phyloP scores from a whole-genome alignment of 2,113 vertebrate genomes.

The Callocephalon fimbriatum region DNA sequence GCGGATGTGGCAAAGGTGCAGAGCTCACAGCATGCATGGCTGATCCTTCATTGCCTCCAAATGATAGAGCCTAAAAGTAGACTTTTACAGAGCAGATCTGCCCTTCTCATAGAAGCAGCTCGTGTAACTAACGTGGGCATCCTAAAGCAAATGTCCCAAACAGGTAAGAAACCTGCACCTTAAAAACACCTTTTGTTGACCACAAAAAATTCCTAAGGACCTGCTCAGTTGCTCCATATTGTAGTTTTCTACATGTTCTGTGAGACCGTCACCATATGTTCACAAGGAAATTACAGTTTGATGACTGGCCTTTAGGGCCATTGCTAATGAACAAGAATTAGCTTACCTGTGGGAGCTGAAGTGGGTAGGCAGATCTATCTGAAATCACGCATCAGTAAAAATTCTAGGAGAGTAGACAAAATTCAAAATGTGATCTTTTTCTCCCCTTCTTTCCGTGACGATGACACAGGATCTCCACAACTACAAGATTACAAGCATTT shows the following conservation, averaged over 20 bases:
- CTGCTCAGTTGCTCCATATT: not conserved
- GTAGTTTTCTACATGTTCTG: not conserved
- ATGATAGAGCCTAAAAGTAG: not conserved
- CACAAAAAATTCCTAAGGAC: not conserved
- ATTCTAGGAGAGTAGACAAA: not conserved
- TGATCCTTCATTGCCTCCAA: accelerated
- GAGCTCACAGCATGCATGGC: no score
- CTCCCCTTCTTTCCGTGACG: not conserved
- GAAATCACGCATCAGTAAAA: not conserved
- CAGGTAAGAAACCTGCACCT: not conserved
- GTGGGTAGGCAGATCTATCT: not conserved
- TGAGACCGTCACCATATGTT: not conserved
- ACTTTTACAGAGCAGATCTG: not conserved
- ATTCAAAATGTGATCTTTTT: not conserved
- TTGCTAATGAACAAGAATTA: not conserved
- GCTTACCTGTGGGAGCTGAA: not conserved
- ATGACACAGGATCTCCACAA: not conserved
- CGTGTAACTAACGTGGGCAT: not conserved
- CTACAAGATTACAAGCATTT: not conserved
- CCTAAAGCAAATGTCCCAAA: not conserved
- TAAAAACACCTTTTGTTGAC: not conserved
- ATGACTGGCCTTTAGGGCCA: not conserved
- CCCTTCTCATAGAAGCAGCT: not conserved
- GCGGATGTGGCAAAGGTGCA: not conserved
- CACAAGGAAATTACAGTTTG: not conserved